Conservation (phyloP, 2,797 vertebrate species). For the Melanotaenia boesemani region DNA sequence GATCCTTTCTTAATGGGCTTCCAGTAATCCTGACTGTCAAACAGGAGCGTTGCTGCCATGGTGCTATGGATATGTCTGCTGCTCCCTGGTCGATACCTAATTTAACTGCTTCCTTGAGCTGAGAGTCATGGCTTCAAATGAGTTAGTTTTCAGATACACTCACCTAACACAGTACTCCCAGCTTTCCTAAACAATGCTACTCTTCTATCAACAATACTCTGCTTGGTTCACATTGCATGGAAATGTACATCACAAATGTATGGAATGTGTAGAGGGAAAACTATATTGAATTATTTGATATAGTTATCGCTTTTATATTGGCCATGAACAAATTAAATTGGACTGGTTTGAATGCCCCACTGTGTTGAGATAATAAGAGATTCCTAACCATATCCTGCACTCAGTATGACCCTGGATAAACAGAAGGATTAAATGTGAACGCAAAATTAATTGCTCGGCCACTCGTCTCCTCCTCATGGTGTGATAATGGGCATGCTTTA, state of each 20-base stretch:
- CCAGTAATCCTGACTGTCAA: conserved; percentile 63
- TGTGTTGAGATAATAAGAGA: conserved; percentile 39
- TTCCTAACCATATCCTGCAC: conserved; percentile 47
- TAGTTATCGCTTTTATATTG: conserved; percentile 39
- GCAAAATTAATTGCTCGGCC: conserved; percentile 35
- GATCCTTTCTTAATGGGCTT: conserved; percentile 71
- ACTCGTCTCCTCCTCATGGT: conserved; percentile 68
- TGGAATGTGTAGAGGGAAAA: conserved; percentile 43
- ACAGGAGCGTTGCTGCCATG: conserved; percentile 64
- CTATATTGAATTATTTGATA: conserved; percentile 42
- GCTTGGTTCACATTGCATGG: conserved; percentile 76
- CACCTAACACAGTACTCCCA: conserved; percentile 42
- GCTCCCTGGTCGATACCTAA: conserved; percentile 45
- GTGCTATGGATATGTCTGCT: conserved; percentile 74
- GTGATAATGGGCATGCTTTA: conserved; percentile 78
- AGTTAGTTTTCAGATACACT: conserved; percentile 43
- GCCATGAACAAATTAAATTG: conserved; percentile 36
- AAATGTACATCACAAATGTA: conserved; percentile 65
- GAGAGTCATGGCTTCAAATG: conserved; percentile 39
- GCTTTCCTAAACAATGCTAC: conserved; percentile 53
- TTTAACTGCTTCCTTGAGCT: conserved; percentile 45
- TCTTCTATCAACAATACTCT: conserved; percentile 55
- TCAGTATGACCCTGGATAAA: conserved; percentile 44
- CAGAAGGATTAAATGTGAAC: conserved; percentile 50
- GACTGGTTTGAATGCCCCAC: conserved; percentile 48